These are phyloP conservation scores for Pandemis heparana DNA, from an alignment of 2,888 invertebrate species.

Conservation along the genomic window DNA sequence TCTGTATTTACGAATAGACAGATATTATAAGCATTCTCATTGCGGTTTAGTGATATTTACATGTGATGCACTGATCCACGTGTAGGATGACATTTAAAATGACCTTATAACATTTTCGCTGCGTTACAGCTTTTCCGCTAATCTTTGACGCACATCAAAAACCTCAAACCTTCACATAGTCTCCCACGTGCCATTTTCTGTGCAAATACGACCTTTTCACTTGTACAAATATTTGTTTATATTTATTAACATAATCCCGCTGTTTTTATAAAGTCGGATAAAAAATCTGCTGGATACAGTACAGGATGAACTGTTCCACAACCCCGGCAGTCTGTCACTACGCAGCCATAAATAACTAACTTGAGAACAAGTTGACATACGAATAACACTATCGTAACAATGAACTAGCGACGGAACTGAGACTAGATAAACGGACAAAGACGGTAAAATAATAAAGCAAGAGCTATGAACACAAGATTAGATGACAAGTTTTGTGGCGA, in stretches of 20 bases:
- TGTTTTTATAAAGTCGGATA: neutral
- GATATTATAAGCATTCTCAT: no score
- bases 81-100: no score
- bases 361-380: conserved; percentile 22
- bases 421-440: neutral
- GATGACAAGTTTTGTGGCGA: neutral
- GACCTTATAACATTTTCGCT: no score
- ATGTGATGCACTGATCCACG: no score
- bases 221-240: no score
- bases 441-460: neutral
- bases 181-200: no score
- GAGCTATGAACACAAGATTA: neutral
- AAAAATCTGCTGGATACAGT: neutral
- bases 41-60: no score
- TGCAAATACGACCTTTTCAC: no score
- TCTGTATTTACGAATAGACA: no score
- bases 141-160: no score
- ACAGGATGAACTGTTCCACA: conserved; percentile 17
- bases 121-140: no score
- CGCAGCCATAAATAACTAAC: conserved; percentile 23
- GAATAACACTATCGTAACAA: conserved; percentile 2
- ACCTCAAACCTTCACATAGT: no score
- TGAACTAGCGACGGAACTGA: neutral
- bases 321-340: conserved; percentile 17
- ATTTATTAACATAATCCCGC: neutral